Evolutionary conservation across 2,113 vertebrate genomes (phyloP).

Genomic region (Sula dactylatra): DNA sequence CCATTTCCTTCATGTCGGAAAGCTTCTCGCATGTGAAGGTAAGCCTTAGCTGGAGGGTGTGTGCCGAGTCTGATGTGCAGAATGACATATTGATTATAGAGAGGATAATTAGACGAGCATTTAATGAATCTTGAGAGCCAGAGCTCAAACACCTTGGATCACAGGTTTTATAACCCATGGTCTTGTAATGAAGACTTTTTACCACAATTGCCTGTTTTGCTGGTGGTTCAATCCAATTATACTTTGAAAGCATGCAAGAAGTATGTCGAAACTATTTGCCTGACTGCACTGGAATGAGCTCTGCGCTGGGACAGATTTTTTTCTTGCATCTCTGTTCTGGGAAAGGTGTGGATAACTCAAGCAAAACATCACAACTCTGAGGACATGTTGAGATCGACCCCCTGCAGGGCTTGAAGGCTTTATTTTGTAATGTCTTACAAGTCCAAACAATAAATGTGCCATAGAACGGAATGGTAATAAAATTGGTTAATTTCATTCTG

Average conservation of each 20-base stretch:
- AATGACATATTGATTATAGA: neutral
- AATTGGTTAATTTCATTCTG: neutral
- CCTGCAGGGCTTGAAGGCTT: neutral
- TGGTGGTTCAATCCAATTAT: neutral
- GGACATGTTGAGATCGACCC: neutral
- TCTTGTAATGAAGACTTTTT: neutral
- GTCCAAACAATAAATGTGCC: neutral
- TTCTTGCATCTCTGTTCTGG: neutral
- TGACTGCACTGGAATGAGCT: neutral
- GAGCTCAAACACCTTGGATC: neutral
- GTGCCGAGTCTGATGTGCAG: neutral
- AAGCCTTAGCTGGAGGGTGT: neutral
- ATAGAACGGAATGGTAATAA: neutral
- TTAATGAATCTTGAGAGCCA: neutral
- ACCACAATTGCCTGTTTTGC: neutral
- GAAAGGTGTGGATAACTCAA: neutral
- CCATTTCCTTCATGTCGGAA: neutral
- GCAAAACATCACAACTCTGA: neutral
- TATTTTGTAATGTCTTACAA: neutral
- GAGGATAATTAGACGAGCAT: neutral
- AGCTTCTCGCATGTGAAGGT: neutral
- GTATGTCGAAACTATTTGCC: neutral
- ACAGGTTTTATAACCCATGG: neutral
- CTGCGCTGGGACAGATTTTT: neutral
- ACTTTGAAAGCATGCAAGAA: neutral